These are phyloP conservation scores for Tetheella fluctuosa DNA, from an alignment of 2,888 invertebrate genomes.

Conservation along the genomic window DNA sequence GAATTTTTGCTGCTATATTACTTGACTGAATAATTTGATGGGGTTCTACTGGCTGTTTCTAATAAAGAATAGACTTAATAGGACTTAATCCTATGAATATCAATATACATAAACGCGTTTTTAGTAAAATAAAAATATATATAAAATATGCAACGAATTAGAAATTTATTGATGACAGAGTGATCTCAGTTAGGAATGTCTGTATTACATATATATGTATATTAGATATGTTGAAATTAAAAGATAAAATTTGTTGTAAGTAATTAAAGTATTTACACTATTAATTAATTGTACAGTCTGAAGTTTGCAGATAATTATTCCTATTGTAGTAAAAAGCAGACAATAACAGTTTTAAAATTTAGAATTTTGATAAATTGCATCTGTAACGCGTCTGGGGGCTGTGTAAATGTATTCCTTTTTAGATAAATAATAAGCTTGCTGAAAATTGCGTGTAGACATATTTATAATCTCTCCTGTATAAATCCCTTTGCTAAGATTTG, in stretches of 20 bases:
- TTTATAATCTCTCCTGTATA: slow-evolving; percentile 29
- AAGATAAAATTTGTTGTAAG: no score
- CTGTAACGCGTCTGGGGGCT: background rate
- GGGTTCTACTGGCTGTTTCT: slow-evolving; percentile 6
- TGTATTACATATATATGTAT: no score
- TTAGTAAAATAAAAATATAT: no score
- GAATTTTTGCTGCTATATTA: slow-evolving; percentile 9
- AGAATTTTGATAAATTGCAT: background rate
- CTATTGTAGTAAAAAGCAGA: background rate
- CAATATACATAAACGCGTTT: no score
- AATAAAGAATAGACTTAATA: background rate
- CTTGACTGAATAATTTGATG: slow-evolving; percentile 1
- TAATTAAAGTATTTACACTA: no score
- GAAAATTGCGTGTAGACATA: slow-evolving; percentile 32
- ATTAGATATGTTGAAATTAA: no score
- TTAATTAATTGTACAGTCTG: background rate
- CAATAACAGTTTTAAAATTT: background rate
- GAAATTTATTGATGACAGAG: no score
- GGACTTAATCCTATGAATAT: background rate
- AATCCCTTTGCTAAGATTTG: slow-evolving; percentile 39
- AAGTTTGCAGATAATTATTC: background rate
- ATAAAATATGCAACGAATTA: no score
- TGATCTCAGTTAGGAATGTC: no score
- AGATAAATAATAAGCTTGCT: slow-evolving; percentile 17
- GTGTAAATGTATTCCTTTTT: background rate